Evolutionary conservation across 1,140 invertebrate species (phyloP).

Genomic region (Macrosteles quadrilineatus): DNA sequence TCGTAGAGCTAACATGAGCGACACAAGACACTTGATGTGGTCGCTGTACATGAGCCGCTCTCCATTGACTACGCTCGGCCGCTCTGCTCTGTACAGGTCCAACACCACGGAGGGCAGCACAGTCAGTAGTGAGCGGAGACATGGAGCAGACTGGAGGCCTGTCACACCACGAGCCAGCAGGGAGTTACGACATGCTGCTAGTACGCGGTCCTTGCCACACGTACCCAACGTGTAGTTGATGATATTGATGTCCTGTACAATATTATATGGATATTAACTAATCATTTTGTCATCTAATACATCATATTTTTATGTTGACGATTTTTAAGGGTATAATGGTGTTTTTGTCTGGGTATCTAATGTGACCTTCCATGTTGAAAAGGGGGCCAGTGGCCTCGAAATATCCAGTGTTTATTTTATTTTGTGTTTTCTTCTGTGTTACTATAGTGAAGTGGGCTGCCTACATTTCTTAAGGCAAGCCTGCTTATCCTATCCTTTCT

Average conservation of each 20-base stretch:
- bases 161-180: constrained; percentile 57
- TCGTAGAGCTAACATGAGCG: constrained; percentile 57
- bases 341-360: too few relatives aligned
- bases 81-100: constrained; percentile 62
- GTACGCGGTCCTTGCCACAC: constrained; percentile 51
- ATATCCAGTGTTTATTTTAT: too few relatives aligned
- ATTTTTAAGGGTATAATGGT: too few relatives aligned
- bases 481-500: too few relatives aligned
- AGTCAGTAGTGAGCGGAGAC: constrained; percentile 51
- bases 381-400: too few relatives aligned
- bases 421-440: too few relatives aligned
- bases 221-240: constrained; percentile 53
- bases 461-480: too few relatives aligned
- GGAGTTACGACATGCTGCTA: constrained; percentile 55
- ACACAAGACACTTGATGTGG: constrained; percentile 61
- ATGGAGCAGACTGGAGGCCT: constrained; percentile 59
- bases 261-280: too few relatives aligned
- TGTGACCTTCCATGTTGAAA: too few relatives aligned
- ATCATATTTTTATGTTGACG: too few relatives aligned
- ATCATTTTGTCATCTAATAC: too few relatives aligned
- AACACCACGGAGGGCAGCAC: constrained; percentile 55
- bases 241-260: constrained; percentile 55
- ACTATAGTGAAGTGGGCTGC: too few relatives aligned
- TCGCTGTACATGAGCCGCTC: constrained; percentile 62
- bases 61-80: constrained; percentile 57